Percentiles rank a stretch among this genome's conserved stretches.
Conservation (phyloP, 92 coral and sea anemone genomes). For the Palythoa grandis region DNA sequence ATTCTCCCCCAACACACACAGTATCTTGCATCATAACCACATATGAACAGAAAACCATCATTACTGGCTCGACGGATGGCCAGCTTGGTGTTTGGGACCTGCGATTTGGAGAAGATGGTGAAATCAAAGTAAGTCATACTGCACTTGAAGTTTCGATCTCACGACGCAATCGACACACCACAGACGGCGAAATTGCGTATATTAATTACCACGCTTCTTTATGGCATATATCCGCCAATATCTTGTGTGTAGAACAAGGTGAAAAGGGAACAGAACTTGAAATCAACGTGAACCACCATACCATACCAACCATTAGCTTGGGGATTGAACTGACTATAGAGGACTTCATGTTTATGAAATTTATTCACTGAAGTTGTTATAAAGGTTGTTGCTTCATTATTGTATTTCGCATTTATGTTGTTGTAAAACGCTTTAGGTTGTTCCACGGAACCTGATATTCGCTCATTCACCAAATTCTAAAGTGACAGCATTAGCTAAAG, state of each 20-base stretch:
- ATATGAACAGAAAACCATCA: conserved; percentile 91
- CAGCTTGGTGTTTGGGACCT: conserved; percentile 97
- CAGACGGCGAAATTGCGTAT: too few relatives aligned
- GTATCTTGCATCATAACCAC: conserved; percentile 94
- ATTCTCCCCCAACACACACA: conserved; percentile 89
- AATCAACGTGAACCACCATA: too few relatives aligned
- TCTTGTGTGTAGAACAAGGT: too few relatives aligned
- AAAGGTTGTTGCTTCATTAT: neutral
- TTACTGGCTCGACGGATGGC: conserved; percentile 93
- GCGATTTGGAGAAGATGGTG: conserved; percentile 75
- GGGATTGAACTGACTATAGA: too few relatives aligned
- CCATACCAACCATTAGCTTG: too few relatives aligned
- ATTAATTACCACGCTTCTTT: neutral
- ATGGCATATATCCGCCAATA: too few relatives aligned
- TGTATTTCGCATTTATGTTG: too few relatives aligned
- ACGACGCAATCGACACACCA: too few relatives aligned
- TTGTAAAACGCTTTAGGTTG: conserved; percentile 55
- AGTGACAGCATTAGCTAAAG: conserved; percentile 91
- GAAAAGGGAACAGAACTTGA: too few relatives aligned
- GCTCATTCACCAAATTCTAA: conserved; percentile 79
- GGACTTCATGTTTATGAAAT: too few relatives aligned
- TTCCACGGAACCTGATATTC: conserved; percentile 93
- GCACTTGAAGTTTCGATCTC: neutral
- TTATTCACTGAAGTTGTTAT: too few relatives aligned
- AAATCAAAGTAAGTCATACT: conserved; percentile 63